Base-by-base conservation (phyloP, 2,113 vertebrate species). In the Nothocercus julius region DNA sequence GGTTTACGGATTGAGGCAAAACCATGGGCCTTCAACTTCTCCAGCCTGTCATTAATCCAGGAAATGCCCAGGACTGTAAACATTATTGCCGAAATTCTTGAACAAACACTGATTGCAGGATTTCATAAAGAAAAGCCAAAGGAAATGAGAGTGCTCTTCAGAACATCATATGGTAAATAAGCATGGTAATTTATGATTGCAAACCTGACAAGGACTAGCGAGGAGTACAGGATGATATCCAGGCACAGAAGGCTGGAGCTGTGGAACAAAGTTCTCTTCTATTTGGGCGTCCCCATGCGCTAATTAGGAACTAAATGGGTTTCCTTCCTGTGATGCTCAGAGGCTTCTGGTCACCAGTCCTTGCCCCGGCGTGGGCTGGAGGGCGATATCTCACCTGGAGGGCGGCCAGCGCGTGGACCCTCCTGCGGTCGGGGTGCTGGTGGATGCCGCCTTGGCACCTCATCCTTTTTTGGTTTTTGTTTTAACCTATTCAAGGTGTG, bases 141-240 rank as follows among this genome's bases (percentile, higher is more conserved):
- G 93, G 94, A 96, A 96, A 94, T 61, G 90, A 87, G 54, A 59
- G 61, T 8, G 40, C 78, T 86, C 85, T 87, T 92, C 69, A 82
- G 68, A 89, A 58, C 27, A 75, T 76, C 13, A 8, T 73, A 68
- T 86, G 91, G 80, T 13, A 89, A 90, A 83, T 30, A 91, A 77
- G 53, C 58, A 64, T 13, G 9, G 74, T 59, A 15, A 70, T 91
- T 92, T 80, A 20, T 61, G 49, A 82, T 81, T 79, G 56, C 62
- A 61, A 92, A 89, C 47, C 66, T 94, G 90, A 85, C 67, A 69
- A 58, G 21, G 62, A n/a, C n/a, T 28, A 63, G 79, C 13, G 51
- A 34, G 49, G 36, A 32, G 10, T 87, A 24, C 63, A 61, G 56
- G 44, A 82, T 51, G 28, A 38, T 32, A 66, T 62, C 22, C 22